Percentiles rank a stretch among this genome's conserved stretches.
Evolutionary conservation across 2,888 invertebrate genomes (phyloP).

Genomic region (Acleris literana): DNA sequence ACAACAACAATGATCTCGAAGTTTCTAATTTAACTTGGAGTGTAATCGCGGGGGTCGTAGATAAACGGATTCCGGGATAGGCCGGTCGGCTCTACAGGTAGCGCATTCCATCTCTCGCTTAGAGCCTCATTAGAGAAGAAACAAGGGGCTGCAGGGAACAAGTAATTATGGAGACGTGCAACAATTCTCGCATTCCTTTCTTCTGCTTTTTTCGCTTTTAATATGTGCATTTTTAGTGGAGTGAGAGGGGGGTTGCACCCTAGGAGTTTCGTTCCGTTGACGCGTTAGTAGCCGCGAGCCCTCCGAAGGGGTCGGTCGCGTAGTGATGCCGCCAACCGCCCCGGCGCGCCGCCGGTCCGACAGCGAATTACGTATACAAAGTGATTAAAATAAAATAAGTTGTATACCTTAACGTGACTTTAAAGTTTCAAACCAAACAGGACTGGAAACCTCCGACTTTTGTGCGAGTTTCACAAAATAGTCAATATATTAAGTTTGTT

Average conservation of each 20-base stretch:
- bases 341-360: conserved; percentile 20
- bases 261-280: conserved; percentile 56
- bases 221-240: conserved; percentile 72
- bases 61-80: conserved; percentile 50
- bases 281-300: conserved; percentile 65
- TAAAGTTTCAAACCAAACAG: conserved; percentile 21
- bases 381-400: conserved; percentile 31
- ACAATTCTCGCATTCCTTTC: conserved; percentile 67
- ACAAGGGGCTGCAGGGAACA: conserved; percentile 51
- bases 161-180: conserved; percentile 57
- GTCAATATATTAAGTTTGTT: conserved; percentile 1
- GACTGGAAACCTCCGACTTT: conserved; percentile 30
- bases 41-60: conserved; percentile 43
- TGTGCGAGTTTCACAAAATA: conserved; percentile 11
- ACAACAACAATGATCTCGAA: conserved; percentile 37
- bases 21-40: conserved; percentile 39
- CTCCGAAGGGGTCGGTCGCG: conserved; percentile 66
- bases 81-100: conserved; percentile 52
- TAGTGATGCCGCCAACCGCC: conserved; percentile 30
- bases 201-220: conserved; percentile 64
- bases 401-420: conserved; percentile 11
- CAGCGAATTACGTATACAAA: conserved; percentile 38
- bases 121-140: conserved; percentile 51
- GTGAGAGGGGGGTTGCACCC: conserved; percentile 60
- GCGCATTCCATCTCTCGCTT: conserved; percentile 47